Base-by-base conservation (phyloP, 1,140 invertebrate genomes). In the Monomorium pharaonis region DNA sequence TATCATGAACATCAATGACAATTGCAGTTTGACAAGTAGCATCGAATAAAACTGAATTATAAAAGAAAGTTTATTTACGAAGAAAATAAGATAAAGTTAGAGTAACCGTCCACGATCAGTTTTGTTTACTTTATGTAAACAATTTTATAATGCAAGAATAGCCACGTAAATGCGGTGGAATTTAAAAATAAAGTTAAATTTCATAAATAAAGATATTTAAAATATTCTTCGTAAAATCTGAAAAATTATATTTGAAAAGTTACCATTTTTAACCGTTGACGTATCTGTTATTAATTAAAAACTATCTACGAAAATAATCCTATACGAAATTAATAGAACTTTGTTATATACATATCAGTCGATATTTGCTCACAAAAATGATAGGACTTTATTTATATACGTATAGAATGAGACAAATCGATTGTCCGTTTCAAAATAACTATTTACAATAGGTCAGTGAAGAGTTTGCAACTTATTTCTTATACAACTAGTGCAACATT, bases 371-470 rank as follows among this genome's bases (percentile, higher is more conserved):
- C 9, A 6, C 2, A n/a, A 10, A 70, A 56, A 12, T 56, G 16
- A 44, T n/a, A 21, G 16, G n/a, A 47, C n/a, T 47, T 44, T 16
- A 42, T 42, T n/a, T n/a, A 14, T 37, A 49, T 18, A 2, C 9
- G 10, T 37, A 14, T 76, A 21, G 18, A 44, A 24, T 51, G 33
- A 67, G 24, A 12, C 12, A n/a, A 12, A 83, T 47, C 16, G 33
- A 49, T 60, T 10, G 37, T 44, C 7, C 47, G 3, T 49, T 81
- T 83, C 37, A 83, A 83, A 74, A 74, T 58, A 74, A 74, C 10
- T 47, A 12, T 58, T 21, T n/a, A 60, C n/a, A n/a, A n/a, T 72
- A 81, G 67, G 51, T 60, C 65, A 72, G 18, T 81, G 18, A 72
- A 47, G 24, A 72, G 16, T 7, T 56, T 56, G 65, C 33, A 60